These are phyloP conservation scores for Platynereis dumerilii DNA, from an alignment of 2,888 invertebrate species.

Conservation along the genomic window DNA sequence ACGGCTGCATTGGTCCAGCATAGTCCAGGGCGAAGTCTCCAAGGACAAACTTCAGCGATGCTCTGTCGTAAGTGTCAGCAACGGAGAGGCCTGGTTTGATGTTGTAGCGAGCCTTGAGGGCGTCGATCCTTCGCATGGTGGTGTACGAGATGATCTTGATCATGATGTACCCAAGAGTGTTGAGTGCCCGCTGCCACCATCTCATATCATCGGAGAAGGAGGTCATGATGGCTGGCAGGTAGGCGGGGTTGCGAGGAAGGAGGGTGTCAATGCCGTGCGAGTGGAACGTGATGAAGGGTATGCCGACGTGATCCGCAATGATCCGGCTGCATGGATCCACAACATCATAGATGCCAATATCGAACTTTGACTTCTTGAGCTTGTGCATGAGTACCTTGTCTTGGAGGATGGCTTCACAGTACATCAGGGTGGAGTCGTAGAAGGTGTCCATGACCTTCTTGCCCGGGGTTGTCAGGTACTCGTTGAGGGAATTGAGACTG, in stretches of 20 bases:
- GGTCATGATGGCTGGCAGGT: slow-evolving; percentile 28
- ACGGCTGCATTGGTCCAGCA: slow-evolving; percentile 28
- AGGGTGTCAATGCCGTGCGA: slow-evolving; percentile 24
- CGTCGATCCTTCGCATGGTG: slow-evolving; percentile 23
- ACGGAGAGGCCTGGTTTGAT: slow-evolving; percentile 21
- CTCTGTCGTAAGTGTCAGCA: slow-evolving; percentile 19
- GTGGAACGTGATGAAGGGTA: slow-evolving; percentile 30
- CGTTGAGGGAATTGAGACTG: slow-evolving; percentile 17
- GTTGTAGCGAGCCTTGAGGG: slow-evolving; percentile 15
- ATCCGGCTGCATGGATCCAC: slow-evolving; percentile 31
- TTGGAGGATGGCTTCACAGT: slow-evolving; percentile 22
- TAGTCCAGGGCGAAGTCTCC: slow-evolving; percentile 32
- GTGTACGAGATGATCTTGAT: slow-evolving; percentile 21
- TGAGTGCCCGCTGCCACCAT: slow-evolving; percentile 23
- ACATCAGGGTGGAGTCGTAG: slow-evolving; percentile 19
- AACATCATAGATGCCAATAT: slow-evolving; percentile 29
- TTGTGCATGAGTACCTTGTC: slow-evolving; percentile 13
- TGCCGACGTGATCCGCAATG: slow-evolving; percentile 29
- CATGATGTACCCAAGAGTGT: slow-evolving; percentile 27
- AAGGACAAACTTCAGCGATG: slow-evolving; percentile 27
- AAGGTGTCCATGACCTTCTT: slow-evolving; percentile 17
- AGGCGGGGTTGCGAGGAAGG: slow-evolving; percentile 28
- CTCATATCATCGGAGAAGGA: slow-evolving; percentile 29
- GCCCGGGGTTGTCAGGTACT: slow-evolving; percentile 18
- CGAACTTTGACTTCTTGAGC: slow-evolving; percentile 13